These are phyloP conservation scores for Lepidonotus clava DNA, from an alignment of 2,888 invertebrate species.

Conservation along the genomic window DNA sequence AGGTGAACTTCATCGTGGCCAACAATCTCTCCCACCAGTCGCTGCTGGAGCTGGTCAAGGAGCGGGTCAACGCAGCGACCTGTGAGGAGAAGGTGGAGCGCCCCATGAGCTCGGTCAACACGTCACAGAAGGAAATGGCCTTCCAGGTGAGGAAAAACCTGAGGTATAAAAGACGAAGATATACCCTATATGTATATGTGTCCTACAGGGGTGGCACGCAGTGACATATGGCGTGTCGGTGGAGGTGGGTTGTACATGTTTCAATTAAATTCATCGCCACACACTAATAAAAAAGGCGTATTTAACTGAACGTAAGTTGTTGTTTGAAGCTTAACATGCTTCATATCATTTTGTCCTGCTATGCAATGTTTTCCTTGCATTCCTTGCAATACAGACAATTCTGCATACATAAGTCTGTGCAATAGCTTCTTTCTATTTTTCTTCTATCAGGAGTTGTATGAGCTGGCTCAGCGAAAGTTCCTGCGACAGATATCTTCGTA, in stretches of 20 bases:
- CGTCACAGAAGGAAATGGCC: conserved; percentile 56
- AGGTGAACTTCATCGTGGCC: conserved; percentile 75
- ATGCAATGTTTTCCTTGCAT: not conserved
- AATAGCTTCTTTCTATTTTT: too few species aligned
- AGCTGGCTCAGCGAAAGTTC: conserved; percentile 78
- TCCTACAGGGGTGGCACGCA: too few species aligned
- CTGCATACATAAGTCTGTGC: too few species aligned
- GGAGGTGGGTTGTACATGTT: too few species aligned
- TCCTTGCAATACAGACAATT: too few species aligned
- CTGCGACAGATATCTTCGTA: conserved; percentile 74
- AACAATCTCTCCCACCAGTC: conserved; percentile 68
- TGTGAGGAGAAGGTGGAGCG: not conserved
- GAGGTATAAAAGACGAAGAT: too few species aligned
- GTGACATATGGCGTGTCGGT: too few species aligned
- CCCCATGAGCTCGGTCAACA: conserved; percentile 1
- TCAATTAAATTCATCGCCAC: too few species aligned
- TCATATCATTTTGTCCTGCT: not conserved
- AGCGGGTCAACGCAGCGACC: conserved; percentile 30
- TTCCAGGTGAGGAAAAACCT: conserved; percentile 56
- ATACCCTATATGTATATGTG: too few species aligned
- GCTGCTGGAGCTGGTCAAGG: conserved; percentile 68
- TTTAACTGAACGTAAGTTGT: too few species aligned
- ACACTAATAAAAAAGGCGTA: too few species aligned
- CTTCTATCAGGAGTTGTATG: conserved; percentile 76
- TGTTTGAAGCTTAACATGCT: too few species aligned